Evolutionary conservation across 2,113 vertebrate species (phyloP).

Genomic region (Xiphophorus couchianus): DNA sequence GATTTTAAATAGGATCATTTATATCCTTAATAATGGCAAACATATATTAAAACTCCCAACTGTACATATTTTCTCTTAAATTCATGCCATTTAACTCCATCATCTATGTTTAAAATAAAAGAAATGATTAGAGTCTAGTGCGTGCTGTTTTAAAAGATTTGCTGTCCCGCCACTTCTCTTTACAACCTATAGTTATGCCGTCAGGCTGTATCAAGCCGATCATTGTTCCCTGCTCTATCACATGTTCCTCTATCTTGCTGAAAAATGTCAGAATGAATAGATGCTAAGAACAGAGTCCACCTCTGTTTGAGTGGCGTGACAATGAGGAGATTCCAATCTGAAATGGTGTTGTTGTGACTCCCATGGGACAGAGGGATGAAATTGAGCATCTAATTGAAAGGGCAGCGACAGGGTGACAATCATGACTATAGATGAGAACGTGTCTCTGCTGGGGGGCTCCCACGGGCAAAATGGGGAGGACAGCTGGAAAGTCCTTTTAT

Average conservation of each 20-base stretch:
- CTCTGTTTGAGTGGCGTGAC: slow-evolving; percentile 25
- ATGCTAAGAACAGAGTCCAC: slow-evolving; percentile 27
- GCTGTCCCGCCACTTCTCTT: slow-evolving; percentile 25
- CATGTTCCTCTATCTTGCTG: slow-evolving; percentile 28
- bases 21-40: too few relatives aligned
- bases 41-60: too few relatives aligned
- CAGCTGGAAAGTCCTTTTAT: slow-evolving; percentile 59
- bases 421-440: slow-evolving; percentile 79
- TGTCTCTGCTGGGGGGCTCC: slow-evolving; percentile 53
- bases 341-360: slow-evolving; percentile 67
- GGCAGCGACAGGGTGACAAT: slow-evolving; percentile 79
- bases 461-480: slow-evolving; percentile 49
- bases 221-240: slow-evolving; percentile 55
- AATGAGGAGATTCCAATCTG: slow-evolving; percentile 75
- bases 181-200: slow-evolving; percentile 9
- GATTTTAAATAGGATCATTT: too few relatives aligned
- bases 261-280: slow-evolving; percentile 41
- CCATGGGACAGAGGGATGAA: slow-evolving; percentile 76
- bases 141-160: not conserved
- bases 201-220: slow-evolving; percentile 27
- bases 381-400: slow-evolving; percentile 85
- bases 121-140: not conserved
- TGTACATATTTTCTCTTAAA: too few relatives aligned
- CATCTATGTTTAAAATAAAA: too few relatives aligned
- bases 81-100: too few relatives aligned